Conservation (phyloP, 1,140 invertebrate genomes). For the Manduca sexta region DNA sequence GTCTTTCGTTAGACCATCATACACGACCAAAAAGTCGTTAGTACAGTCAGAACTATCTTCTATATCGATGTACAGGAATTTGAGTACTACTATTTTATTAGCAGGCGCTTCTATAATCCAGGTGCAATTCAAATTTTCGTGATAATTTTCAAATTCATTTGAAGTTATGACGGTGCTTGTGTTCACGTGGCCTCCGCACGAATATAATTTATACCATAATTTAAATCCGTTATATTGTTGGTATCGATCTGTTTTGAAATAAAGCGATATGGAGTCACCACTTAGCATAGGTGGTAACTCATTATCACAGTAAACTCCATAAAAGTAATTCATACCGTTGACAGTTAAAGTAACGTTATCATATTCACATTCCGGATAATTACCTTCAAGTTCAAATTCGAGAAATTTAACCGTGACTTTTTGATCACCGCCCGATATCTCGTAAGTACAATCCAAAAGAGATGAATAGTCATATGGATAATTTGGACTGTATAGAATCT, state of each 20-base stretch:
- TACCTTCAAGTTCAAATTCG: conserved; percentile 55
- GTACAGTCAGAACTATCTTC: conserved; percentile 59
- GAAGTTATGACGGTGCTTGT: conserved; percentile 54
- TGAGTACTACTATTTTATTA: conserved; percentile 79
- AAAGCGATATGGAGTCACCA: conserved; percentile 26
- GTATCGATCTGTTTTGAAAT: conserved; percentile 61
- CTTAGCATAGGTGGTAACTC: conserved; percentile 28
- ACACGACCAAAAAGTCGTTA: conserved; percentile 77
- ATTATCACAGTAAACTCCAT: conserved; percentile 39
- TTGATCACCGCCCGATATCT: conserved; percentile 63
- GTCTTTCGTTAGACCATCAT: conserved; percentile 70
- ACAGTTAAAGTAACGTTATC: conserved; percentile 46
- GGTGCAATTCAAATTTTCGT: conserved; percentile 78
- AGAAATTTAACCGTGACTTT: conserved; percentile 41
- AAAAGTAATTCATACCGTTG: conserved; percentile 18
- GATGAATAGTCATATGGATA: conserved; percentile 78
- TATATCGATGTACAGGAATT: conserved; percentile 74
- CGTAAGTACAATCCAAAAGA: conserved; percentile 81
- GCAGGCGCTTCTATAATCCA: conserved; percentile 85
- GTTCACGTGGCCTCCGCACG: conserved; percentile 72
- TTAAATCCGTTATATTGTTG: conserved; percentile 71
- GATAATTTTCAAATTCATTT: conserved; percentile 32
- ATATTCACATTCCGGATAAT: conserved; percentile 43
- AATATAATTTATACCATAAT: conserved; percentile 63
- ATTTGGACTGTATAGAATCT: conserved; percentile 81